A percentile compares a stretch with the other conserved stretches of the same genome.
These are phyloP conservation scores for Odontomyia ornata DNA, from an alignment of 2,888 invertebrate species.

Conservation along the genomic window DNA sequence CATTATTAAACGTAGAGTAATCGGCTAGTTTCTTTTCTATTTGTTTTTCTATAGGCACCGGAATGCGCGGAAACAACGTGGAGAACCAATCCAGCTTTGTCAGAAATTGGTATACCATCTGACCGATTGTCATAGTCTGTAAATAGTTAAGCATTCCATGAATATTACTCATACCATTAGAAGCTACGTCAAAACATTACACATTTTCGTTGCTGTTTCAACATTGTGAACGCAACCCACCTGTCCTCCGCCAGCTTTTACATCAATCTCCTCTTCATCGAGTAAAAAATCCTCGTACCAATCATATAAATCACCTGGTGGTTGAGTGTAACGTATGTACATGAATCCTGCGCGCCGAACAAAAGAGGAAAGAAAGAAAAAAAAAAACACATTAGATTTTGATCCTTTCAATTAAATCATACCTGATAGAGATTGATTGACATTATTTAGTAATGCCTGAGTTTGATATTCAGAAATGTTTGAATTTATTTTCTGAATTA, in stretches of 20 bases:
- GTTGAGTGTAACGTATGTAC: constrained; percentile 92
- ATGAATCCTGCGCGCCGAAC: constrained; percentile 69
- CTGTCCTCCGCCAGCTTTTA: constrained; percentile 97
- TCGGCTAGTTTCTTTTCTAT: constrained; percentile 80
- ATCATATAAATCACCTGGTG: constrained; percentile 92
- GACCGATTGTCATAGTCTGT: constrained; percentile 84
- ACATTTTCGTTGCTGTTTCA: constrained; percentile 24
- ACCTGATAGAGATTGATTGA: constrained; percentile 39
- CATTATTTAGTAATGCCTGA: neutral
- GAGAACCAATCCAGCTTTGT: constrained; percentile 99
- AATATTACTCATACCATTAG: constrained; percentile 6
- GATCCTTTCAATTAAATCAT: constrained; percentile 16
- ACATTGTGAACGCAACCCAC: constrained; percentile 57
- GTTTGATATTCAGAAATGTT: neutral
- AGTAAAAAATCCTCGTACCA: constrained; percentile 98
- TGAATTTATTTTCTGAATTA: constrained; percentile 12
- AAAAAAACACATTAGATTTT: constrained; percentile 40
- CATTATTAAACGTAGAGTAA: constrained; percentile 67
- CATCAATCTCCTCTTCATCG: constrained; percentile 96
- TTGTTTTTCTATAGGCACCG: constrained; percentile 95
- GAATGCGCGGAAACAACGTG: constrained; percentile 97
- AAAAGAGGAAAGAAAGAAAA: neutral
- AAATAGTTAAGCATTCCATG: constrained; percentile 17
- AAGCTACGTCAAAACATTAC: constrained; percentile 20
- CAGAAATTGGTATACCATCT: constrained; percentile 90